Evolutionary conservation across 2,888 invertebrate genomes (phyloP).

Genomic region (Eupithecia tripunctaria): DNA sequence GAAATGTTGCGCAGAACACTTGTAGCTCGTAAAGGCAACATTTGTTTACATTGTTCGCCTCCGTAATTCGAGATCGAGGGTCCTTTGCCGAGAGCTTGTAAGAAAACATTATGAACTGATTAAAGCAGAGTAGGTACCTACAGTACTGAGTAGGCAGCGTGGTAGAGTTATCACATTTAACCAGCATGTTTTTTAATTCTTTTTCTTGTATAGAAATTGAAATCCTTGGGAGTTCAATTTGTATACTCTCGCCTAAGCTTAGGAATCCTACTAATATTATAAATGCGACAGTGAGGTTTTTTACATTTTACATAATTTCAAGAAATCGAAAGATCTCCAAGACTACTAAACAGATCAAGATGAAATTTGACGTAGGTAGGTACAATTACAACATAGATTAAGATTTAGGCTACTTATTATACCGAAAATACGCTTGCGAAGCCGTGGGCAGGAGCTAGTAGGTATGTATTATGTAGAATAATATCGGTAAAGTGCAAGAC

Average conservation of each 20-base stretch:
- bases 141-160: background rate
- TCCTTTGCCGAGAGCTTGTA: background rate
- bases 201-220: too few relatives aligned
- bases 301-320: too few relatives aligned
- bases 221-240: background rate
- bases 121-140: background rate
- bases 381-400: too few relatives aligned
- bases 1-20: background rate
- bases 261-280: too few relatives aligned
- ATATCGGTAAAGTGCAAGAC: background rate
- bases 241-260: too few relatives aligned
- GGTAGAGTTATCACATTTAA: background rate
- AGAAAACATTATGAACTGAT: background rate
- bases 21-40: background rate
- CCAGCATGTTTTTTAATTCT: background rate
- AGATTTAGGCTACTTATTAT: too few relatives aligned
- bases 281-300: too few relatives aligned
- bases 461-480: background rate
- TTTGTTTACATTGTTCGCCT: constrained; percentile 2
- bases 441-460: background rate
- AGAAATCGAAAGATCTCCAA: too few relatives aligned
- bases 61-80: background rate
- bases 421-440: too few relatives aligned
- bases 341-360: too few relatives aligned
- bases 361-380: too few relatives aligned